phyloP scores from a whole-genome alignment of 2,113 vertebrate species.

The Pseudolaguvia tuberculata region DNA sequence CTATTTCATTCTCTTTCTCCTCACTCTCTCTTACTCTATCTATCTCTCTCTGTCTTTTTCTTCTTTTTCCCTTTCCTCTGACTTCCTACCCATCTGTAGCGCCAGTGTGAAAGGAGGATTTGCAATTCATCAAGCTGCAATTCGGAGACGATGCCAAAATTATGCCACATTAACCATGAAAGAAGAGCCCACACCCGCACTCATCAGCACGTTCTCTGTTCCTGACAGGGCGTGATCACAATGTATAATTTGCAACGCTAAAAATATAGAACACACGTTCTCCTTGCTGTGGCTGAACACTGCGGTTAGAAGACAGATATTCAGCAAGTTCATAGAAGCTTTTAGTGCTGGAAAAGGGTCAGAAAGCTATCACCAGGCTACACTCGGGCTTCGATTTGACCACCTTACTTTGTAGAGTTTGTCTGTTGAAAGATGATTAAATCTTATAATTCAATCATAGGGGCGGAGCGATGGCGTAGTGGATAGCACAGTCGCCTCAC shows the following conservation, averaged over 20 bases:
- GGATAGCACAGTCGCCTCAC: too few species aligned
- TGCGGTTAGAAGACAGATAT: neutral
- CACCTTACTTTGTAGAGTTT: neutral
- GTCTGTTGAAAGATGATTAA: constrained; percentile 1
- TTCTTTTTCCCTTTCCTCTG: constrained; percentile 21
- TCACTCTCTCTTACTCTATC: constrained; percentile 2
- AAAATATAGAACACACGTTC: neutral
- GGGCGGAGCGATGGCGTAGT: too few species aligned
- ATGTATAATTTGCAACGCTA: constrained; percentile 16
- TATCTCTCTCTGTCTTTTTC: constrained; percentile 12
- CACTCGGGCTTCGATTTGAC: neutral
- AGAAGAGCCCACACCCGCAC: constrained; percentile 30
- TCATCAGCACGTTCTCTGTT: constrained; percentile 30
- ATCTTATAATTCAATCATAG: neutral
- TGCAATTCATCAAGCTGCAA: constrained; percentile 44
- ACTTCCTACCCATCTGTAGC: constrained; percentile 44
- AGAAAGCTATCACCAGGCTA: neutral
- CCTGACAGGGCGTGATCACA: constrained; percentile 24
- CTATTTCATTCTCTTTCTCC: constrained; percentile 43
- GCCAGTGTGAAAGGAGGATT: constrained; percentile 34
- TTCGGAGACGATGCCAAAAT: constrained; percentile 44
- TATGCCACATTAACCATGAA: constrained; percentile 48
- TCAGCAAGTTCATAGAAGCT: neutral
- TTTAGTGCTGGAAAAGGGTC: neutral
- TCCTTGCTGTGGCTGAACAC: neutral